Evolutionary conservation across 2,888 invertebrate genomes (phyloP).

Genomic region (Eretmocerus hayati): DNA sequence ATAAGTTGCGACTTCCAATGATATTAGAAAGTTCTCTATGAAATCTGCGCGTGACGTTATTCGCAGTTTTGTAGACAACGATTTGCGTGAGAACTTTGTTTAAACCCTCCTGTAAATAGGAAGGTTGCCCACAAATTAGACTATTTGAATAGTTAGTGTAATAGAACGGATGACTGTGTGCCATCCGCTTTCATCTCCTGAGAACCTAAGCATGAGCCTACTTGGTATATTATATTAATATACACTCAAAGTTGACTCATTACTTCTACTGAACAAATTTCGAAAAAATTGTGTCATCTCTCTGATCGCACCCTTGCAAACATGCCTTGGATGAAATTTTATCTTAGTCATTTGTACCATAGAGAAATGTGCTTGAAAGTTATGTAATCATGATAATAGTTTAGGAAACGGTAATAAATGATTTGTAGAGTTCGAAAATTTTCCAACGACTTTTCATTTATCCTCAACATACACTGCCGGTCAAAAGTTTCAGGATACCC

Average conservation of each 20-base stretch:
- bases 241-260: conserved; percentile 42
- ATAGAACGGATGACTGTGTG: conserved; percentile 41
- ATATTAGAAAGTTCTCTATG: no score
- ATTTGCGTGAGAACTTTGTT: conserved; percentile 11
- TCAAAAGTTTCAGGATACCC: no score
- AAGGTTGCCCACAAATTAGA: conserved; percentile 38
- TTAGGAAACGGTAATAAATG: conserved; percentile 45
- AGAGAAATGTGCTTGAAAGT: conserved; percentile 44
- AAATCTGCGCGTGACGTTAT: no score
- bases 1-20: no score
- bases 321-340: conserved; percentile 42
- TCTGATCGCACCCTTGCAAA: conserved; percentile 46
- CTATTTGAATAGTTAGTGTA: conserved; percentile 42
- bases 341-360: conserved; percentile 46
- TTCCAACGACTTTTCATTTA: no score
- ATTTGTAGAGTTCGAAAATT: no score
- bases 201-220: conserved; percentile 40
- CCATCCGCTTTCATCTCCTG: conserved; percentile 38
- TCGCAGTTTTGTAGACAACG: no score
- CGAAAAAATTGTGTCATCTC: conserved; percentile 42
- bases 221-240: conserved; percentile 47
- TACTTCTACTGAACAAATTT: conserved; percentile 43
- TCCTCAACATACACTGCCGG: no score
- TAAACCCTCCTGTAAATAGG: conserved; percentile 29
- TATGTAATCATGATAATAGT: conserved; percentile 47